A percentile compares a stretch with the other conserved stretches of the same genome.
phyloP scores from a whole-genome alignment of 1,140 invertebrate species.

The Diachasmimorpha longicaudata region DNA sequence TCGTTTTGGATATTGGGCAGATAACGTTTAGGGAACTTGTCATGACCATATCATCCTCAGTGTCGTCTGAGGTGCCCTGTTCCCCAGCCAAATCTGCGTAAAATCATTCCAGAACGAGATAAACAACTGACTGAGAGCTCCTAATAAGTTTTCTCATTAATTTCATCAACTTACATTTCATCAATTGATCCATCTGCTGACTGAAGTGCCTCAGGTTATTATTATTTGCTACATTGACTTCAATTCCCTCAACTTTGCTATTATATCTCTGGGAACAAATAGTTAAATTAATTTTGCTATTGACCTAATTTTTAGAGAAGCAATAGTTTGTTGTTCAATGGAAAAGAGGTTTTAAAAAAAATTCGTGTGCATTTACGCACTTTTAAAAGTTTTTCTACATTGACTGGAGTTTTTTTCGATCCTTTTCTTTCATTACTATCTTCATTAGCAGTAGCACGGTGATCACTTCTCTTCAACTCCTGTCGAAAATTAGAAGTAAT shows the following conservation, averaged over 20 bases:
- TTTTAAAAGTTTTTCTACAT: not conserved
- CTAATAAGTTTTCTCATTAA: not conserved
- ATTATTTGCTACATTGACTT: not conserved
- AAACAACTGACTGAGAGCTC: too few relatives aligned
- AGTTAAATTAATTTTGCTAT: not conserved
- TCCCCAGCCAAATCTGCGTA: not conserved
- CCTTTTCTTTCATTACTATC: not conserved
- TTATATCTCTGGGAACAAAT: not conserved
- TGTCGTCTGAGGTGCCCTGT: not conserved
- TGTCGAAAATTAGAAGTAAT: not conserved
- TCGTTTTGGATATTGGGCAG: conserved; percentile 65
- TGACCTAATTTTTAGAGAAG: too few relatives aligned
- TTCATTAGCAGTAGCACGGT: not conserved
- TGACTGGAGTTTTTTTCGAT: not conserved
- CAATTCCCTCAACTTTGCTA: not conserved
- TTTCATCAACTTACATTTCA: not conserved
- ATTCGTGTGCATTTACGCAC: too few relatives aligned
- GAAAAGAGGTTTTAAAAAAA: too few relatives aligned
- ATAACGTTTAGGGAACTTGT: conserved; percentile 48
- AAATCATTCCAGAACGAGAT: not conserved
- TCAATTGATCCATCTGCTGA: not conserved
- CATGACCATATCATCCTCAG: conserved; percentile 45
- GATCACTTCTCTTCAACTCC: not conserved
- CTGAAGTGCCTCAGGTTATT: not conserved
- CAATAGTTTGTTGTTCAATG: too few relatives aligned